A percentile compares a stretch with the other conserved stretches of the same genome.
Conservation (phyloP, 2,797 vertebrate genomes). For the Ctenopoma multispine region DNA sequence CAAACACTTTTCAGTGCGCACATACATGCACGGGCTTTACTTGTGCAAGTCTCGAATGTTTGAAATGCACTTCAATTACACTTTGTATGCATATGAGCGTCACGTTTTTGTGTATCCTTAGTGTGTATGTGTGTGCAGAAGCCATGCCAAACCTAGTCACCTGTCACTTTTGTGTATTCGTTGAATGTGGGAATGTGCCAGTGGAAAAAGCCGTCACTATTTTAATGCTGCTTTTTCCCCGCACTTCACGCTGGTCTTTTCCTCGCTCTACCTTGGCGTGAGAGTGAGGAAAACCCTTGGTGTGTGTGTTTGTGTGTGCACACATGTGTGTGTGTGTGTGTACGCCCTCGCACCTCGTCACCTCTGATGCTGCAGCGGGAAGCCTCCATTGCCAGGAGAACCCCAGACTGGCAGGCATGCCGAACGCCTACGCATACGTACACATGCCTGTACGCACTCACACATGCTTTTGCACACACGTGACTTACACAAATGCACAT, state of each 20-base stretch:
- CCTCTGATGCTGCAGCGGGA: conserved; percentile 81
- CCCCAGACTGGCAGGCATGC: conserved; percentile 83
- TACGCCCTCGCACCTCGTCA: conserved; percentile 81
- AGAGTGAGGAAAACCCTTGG: conserved; percentile 79
- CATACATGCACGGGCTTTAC: neutral
- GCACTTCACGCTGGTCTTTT: conserved; percentile 77
- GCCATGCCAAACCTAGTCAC: conserved; percentile 69
- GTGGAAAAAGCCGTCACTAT: conserved; percentile 79
- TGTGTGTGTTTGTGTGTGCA: conserved; percentile 37
- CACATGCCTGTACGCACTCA: conserved; percentile 34
- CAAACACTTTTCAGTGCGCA: neutral
- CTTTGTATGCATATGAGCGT: neutral
- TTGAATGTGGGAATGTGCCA: conserved; percentile 66
- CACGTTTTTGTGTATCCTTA: conserved; percentile 30
- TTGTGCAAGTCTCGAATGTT: neutral
- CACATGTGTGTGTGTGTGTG: conserved; percentile 37
- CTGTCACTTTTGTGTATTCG: conserved; percentile 79
- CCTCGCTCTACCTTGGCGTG: conserved; percentile 71
- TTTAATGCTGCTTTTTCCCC: conserved; percentile 80
- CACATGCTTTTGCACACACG: conserved; percentile 59
- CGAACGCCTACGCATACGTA: conserved; percentile 70
- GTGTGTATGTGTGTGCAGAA: conserved; percentile 44
- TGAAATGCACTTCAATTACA: neutral
- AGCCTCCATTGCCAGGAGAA: conserved; percentile 78
- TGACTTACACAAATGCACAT: conserved; percentile 44